A percentile compares a stretch with the other conserved stretches of the same genome.
phyloP scores from a whole-genome alignment of 2,888 invertebrate genomes.

The Rotaria magnacalcarata region DNA sequence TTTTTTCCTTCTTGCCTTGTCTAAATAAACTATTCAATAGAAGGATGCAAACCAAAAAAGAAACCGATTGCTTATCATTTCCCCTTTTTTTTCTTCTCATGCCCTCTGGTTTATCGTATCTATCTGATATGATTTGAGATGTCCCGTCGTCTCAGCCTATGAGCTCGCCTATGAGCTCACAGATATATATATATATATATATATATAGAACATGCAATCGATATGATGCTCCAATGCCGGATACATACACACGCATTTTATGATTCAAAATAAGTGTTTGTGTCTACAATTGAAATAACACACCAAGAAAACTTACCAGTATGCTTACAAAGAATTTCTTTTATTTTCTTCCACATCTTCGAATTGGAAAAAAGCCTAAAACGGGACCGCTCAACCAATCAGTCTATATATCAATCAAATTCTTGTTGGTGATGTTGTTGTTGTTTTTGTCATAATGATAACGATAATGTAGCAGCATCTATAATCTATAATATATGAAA shows the following conservation, averaged over 20 bases:
- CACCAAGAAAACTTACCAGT: neutral
- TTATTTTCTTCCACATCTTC: neutral
- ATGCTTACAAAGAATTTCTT: constrained; percentile 8
- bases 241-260: neutral
- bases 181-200: neutral
- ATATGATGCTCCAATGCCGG: neutral
- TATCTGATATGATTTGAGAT: neutral
- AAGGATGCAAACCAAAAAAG: neutral
- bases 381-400: neutral
- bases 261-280: neutral
- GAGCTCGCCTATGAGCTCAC: neutral
- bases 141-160: neutral
- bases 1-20: neutral
- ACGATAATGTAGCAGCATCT: neutral
- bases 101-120: neutral
- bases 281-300: neutral
- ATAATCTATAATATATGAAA: neutral
- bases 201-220: neutral
- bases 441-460: neutral
- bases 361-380: neutral
- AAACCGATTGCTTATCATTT: neutral
- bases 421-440: neutral
- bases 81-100: neutral
- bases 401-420: neutral
- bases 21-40: neutral